Evolutionary conservation across 2,113 vertebrate species (phyloP).

Genomic region (Proterorhinus semilunaris): DNA sequence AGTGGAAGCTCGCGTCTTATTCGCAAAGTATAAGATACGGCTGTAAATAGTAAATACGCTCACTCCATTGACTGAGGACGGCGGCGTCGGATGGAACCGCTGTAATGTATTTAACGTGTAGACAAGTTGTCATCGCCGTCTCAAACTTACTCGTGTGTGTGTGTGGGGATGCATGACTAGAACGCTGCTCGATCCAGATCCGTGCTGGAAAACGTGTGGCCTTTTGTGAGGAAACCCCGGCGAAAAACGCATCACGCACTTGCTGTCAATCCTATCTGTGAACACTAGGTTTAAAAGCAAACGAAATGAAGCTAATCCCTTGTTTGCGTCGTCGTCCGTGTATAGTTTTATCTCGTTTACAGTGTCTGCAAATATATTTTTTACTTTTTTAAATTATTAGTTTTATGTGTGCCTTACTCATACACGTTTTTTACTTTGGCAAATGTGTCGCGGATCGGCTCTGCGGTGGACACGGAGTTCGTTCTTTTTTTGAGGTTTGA

Average conservation of each 20-base stretch:
- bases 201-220: conserved; percentile 11
- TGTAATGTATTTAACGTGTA: not conserved
- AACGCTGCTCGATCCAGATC: not conserved
- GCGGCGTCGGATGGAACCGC: no score
- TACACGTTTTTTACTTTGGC: conserved; percentile 25
- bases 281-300: conserved; percentile 7
- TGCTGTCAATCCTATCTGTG: conserved; percentile 3
- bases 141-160: not conserved
- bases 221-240: conserved; percentile 38
- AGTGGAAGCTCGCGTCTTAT: no score
- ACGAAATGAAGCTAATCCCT: not conserved
- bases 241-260: conserved; percentile 38
- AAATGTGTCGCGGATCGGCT: conserved; percentile 48
- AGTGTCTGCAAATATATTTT: conserved; percentile 14
- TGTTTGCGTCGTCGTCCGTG: not conserved
- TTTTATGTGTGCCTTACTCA: conserved; percentile 8
- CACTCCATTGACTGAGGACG: not conserved
- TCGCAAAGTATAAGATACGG: no score
- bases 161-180: conserved; percentile 35
- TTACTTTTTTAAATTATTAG: conserved; percentile 4
- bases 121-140: not conserved
- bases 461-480: not conserved
- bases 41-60: conserved; percentile 4
- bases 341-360: conserved; percentile 51
- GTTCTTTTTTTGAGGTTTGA: not conserved